These are phyloP conservation scores for Brachymystax lenok DNA, from an alignment of 2,797 vertebrate genomes.

Conservation along the genomic window DNA sequence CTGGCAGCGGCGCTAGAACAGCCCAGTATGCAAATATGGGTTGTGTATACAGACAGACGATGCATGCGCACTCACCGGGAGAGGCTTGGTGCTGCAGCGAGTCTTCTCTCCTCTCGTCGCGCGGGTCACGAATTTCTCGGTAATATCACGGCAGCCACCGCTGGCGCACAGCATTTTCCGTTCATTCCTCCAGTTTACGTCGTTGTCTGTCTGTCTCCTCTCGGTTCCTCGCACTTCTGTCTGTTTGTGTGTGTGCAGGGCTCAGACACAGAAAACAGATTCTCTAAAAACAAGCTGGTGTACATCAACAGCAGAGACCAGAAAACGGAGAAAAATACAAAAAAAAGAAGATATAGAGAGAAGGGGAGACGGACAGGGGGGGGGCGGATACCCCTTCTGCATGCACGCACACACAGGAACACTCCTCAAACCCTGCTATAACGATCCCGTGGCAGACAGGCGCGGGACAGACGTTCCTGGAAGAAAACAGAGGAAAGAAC, in stretches of 20 bases:
- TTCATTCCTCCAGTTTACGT: slow-evolving; percentile 51
- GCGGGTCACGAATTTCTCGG: slow-evolving; percentile 78
- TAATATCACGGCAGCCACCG: slow-evolving; percentile 68
- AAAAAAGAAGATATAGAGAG: neutral
- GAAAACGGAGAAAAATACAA: slow-evolving; percentile 41
- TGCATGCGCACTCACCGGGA: slow-evolving; percentile 73
- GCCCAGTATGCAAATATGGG: slow-evolving; percentile 58
- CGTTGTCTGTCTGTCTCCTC: slow-evolving; percentile 16
- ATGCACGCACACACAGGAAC: slow-evolving; percentile 36
- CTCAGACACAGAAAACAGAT: slow-evolving; percentile 30
- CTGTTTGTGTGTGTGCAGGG: slow-evolving; percentile 26
- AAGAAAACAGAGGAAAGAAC: slow-evolving; percentile 46
- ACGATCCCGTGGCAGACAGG: slow-evolving; percentile 55
- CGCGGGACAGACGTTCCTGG: slow-evolving; percentile 53
- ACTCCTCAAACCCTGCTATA: slow-evolving; percentile 43
- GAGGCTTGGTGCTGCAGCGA: slow-evolving; percentile 67
- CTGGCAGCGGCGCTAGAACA: slow-evolving; percentile 33
- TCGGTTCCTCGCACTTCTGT: slow-evolving; percentile 43
- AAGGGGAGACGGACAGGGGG: slow-evolving; percentile 11
- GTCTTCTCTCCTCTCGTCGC: slow-evolving; percentile 57
- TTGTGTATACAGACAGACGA: slow-evolving; percentile 66
- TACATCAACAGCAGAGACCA: slow-evolving; percentile 68
- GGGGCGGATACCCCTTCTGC: slow-evolving; percentile 28
- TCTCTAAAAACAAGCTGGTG: slow-evolving; percentile 51
- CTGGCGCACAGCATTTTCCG: slow-evolving; percentile 78